Conservation (phyloP, 2,888 invertebrate genomes). For the Caenorhabditis sp. region DNA sequence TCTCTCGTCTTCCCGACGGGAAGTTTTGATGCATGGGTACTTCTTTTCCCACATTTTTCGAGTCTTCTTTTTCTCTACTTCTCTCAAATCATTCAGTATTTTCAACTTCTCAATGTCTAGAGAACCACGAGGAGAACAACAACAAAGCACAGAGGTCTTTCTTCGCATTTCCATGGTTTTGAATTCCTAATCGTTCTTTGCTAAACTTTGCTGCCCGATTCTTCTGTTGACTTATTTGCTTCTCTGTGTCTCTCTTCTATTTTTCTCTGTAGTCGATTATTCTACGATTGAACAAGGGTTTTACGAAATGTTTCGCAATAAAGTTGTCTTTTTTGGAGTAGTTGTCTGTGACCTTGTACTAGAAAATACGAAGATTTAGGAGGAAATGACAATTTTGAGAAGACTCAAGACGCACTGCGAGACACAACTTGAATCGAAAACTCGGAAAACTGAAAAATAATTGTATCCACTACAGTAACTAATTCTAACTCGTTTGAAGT, state of each 20-base stretch:
- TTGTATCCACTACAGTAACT: no score
- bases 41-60: conserved; percentile 6
- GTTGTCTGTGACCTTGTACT: conserved; percentile 14
- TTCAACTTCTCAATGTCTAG: not conserved
- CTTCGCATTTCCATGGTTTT: not conserved
- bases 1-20: conserved; percentile 27
- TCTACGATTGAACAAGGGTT: conserved; percentile 27
- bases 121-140: conserved; percentile 36
- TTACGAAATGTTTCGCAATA: conserved; percentile 45
- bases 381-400: not conserved
- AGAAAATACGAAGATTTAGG: not conserved
- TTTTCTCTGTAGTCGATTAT: conserved; percentile 7
- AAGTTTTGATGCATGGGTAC: conserved; percentile 17
- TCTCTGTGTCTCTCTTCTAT: conserved; percentile 29
- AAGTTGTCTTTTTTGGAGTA: not conserved
- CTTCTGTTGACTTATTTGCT: conserved; percentile 44
- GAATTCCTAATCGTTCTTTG: conserved; percentile 39
- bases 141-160: conserved; percentile 14
- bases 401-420: no score
- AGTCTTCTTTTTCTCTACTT: conserved; percentile 2
- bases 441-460: no score
- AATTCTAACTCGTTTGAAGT: not conserved
- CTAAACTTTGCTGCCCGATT: conserved; percentile 7
- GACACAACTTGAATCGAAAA: no score
- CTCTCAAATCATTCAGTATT: not conserved